phyloP scores from a whole-genome alignment of 2,797 vertebrate species.

The Alfaro cultratus region DNA sequence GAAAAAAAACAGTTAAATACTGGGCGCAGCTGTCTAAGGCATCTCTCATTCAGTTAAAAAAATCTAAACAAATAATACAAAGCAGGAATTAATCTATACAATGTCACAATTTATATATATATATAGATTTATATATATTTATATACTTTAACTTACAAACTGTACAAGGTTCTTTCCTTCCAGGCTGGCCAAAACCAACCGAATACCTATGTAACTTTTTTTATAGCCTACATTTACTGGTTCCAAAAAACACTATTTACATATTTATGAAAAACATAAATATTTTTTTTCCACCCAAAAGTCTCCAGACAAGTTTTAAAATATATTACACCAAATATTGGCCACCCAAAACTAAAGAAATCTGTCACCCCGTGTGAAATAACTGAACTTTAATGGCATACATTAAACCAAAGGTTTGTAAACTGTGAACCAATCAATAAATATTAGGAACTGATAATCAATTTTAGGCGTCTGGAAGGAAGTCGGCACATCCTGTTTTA shows the following conservation, averaged over 20 bases:
- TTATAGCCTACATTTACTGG: slow-evolving; percentile 72
- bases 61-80: slow-evolving; percentile 76
- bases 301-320: slow-evolving; percentile 43
- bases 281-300: slow-evolving; percentile 44
- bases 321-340: slow-evolving; percentile 44
- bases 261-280: slow-evolving; percentile 76
- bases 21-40: slow-evolving; percentile 83
- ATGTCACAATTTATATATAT: slow-evolving; percentile 53
- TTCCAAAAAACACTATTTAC: slow-evolving; percentile 66
- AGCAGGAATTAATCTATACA: slow-evolving; percentile 84
- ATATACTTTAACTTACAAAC: slow-evolving; percentile 79
- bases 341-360: slow-evolving; percentile 19
- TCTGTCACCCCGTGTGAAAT: slow-evolving; percentile 1
- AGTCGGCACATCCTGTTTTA: neutral
- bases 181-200: slow-evolving; percentile 54
- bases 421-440: neutral
- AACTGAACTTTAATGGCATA: slow-evolving; percentile 8
- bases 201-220: slow-evolving; percentile 67
- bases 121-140: slow-evolving; percentile 25
- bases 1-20: slow-evolving; percentile 74
- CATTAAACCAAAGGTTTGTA: slow-evolving; percentile 31
- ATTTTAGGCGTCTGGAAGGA: neutral
- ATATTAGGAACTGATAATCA: neutral
- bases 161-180: slow-evolving; percentile 78
- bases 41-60: slow-evolving; percentile 79